phyloP scores from a whole-genome alignment of 2,888 invertebrate genomes.

The Caenorhabditis sulstoni region DNA sequence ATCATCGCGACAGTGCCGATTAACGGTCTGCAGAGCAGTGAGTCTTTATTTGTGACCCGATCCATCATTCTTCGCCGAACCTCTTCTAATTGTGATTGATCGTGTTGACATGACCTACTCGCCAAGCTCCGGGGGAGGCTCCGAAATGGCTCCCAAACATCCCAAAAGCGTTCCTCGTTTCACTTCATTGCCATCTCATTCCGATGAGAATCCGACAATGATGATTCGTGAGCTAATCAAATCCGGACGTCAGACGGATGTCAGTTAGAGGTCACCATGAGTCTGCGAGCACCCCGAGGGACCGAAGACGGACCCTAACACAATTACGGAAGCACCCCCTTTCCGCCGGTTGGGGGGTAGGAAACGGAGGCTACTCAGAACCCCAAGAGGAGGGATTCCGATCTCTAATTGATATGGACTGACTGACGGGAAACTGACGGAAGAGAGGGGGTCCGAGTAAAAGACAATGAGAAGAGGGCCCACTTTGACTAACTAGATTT shows the following conservation, averaged over 20 bases:
- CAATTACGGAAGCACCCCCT: conserved; percentile 36
- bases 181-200: too few relatives aligned
- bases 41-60: conserved; percentile 13
- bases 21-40: conserved; percentile 60
- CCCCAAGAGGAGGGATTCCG: background rate
- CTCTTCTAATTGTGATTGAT: conserved; percentile 15
- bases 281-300: background rate
- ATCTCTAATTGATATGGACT: conserved; percentile 42
- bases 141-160: too few relatives aligned
- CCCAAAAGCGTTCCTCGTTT: too few relatives aligned
- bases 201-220: background rate
- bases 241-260: conserved; percentile 21
- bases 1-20: conserved; percentile 64
- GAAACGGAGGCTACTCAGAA: conserved; percentile 29
- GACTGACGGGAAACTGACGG: conserved; percentile 2
- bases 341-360: background rate
- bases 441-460: background rate
- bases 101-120: background rate
- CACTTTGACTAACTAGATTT: background rate
- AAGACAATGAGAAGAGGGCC: background rate
- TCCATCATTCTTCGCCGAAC: background rate
- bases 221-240: conserved; percentile 34
- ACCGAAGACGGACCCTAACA: conserved; percentile 49
- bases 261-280: conserved; percentile 41
- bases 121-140: too few relatives aligned